These are phyloP conservation scores for Furcifer pardalis DNA, from an alignment of 2,797 vertebrate species.

Conservation along the genomic window DNA sequence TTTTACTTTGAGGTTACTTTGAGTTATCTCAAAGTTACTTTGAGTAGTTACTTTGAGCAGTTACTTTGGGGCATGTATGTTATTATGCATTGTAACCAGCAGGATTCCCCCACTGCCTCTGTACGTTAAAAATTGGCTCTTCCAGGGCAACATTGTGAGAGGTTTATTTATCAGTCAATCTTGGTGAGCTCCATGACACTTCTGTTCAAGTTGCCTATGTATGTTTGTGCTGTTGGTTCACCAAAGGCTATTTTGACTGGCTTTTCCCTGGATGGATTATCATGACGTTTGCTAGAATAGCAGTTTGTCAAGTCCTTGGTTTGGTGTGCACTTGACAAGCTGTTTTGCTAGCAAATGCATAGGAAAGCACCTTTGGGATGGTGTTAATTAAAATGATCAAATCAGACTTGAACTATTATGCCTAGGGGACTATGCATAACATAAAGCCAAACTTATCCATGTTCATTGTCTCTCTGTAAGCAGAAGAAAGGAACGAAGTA, in stretches of 20 bases:
- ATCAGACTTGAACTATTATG: slow-evolving; percentile 9
- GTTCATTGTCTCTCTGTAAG: accelerated
- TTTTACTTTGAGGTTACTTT: no score
- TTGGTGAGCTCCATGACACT: neutral
- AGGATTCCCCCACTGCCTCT: no score
- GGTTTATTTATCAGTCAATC: neutral
- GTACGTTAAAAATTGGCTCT: neutral
- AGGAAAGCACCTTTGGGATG: slow-evolving; percentile 16
- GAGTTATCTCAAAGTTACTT: no score
- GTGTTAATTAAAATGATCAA: accelerated
- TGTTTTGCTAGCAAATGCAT: neutral
- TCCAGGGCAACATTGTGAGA: no score
- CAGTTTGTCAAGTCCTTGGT: neutral
- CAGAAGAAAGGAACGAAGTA: neutral
- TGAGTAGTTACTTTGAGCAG: no score
- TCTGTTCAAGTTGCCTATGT: neutral
- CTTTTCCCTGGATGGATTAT: neutral
- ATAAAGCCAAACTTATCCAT: neutral
- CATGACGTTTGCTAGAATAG: neutral
- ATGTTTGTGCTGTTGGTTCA: neutral
- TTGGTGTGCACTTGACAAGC: no score
- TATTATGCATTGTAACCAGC: neutral
- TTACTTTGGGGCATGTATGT: neutral
- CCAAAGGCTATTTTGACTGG: neutral
- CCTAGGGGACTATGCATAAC: neutral